These are phyloP conservation scores for Hypomesus transpacificus DNA, from an alignment of 2,113 vertebrate species.

Conservation along the genomic window DNA sequence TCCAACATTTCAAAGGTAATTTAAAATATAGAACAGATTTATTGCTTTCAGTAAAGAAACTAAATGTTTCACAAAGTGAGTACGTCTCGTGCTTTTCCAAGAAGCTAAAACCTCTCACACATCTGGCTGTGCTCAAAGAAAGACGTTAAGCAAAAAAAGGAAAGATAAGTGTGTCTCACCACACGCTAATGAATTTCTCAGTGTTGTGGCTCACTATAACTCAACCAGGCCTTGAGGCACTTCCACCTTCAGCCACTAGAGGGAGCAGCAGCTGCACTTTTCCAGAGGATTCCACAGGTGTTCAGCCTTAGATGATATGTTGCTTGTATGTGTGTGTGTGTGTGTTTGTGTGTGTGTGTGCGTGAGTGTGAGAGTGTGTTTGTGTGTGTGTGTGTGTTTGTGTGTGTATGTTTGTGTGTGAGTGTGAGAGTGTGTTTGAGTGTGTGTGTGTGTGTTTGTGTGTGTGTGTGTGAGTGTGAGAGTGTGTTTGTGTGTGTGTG, in stretches of 20 bases:
- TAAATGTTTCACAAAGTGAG: too few species aligned
- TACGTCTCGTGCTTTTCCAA: background rate
- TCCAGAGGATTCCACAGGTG: too few species aligned
- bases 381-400: background rate
- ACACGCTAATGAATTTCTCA: slow-evolving; percentile 4
- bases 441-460: background rate
- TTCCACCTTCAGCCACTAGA: slow-evolving; percentile 47
- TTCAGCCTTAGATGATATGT: too few species aligned
- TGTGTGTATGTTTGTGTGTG: background rate
- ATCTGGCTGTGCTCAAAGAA: background rate
- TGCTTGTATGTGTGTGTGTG: background rate
- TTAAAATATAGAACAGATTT: too few species aligned
- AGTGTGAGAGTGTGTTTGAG: too few species aligned
- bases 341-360: background rate
- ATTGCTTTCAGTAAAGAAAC: too few species aligned
- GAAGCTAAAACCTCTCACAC: background rate
- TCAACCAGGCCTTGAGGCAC: slow-evolving; percentile 5
- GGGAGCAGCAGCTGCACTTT: slow-evolving; percentile 20
- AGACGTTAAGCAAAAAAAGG: background rate
- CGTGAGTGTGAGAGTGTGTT: background rate
- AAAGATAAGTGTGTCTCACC: too few species aligned
- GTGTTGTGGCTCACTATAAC: slow-evolving; percentile 3
- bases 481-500: too few species aligned
- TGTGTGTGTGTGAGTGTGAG: background rate
- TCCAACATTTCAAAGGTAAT: too few species aligned